Evolutionary conservation across 2,888 invertebrate genomes (phyloP).

Genomic region (Agonopterix subpropinquella): DNA sequence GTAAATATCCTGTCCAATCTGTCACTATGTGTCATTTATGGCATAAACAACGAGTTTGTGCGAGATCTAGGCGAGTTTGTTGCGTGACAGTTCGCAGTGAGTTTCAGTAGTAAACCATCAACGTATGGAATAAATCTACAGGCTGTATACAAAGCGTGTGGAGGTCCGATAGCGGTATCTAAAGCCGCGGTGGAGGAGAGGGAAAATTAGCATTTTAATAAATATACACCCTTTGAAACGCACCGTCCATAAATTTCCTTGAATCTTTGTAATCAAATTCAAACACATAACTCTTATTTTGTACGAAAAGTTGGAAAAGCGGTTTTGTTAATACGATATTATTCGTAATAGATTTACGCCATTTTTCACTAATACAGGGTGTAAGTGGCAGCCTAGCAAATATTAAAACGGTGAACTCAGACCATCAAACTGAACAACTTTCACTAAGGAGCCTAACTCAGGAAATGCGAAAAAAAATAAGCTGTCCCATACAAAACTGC

Average conservation of each 20-base stretch:
- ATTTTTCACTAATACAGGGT: neutral
- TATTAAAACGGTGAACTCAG: too few relatives aligned
- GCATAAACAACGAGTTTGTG: too few relatives aligned
- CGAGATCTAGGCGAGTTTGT: too few relatives aligned
- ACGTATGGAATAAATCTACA: constrained; percentile 71
- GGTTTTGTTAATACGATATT: constrained; percentile 5
- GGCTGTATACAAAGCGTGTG: constrained; percentile 70
- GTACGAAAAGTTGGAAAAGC: constrained; percentile 40
- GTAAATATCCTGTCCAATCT: too few relatives aligned
- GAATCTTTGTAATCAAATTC: constrained; percentile 74
- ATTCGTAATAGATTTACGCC: too few relatives aligned
- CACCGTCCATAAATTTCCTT: constrained; percentile 64
- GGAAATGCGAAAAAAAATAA: too few relatives aligned
- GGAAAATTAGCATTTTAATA: constrained; percentile 75
- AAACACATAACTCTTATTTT: constrained; percentile 68
- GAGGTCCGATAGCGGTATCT: constrained; percentile 67
- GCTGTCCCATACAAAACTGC: too few relatives aligned
- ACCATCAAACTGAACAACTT: too few relatives aligned
- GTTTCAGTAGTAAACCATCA: constrained; percentile 33
- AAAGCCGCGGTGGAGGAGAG: constrained; percentile 58
- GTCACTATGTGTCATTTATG: too few relatives aligned
- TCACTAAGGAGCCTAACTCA: too few relatives aligned
- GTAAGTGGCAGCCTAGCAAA: too few relatives aligned
- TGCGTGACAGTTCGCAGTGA: constrained; percentile 14
- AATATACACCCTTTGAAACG: constrained; percentile 74